These are phyloP conservation scores for Porphyrio hochstetteri DNA, from an alignment of 2,113 vertebrate genomes.

Conservation along the genomic window DNA sequence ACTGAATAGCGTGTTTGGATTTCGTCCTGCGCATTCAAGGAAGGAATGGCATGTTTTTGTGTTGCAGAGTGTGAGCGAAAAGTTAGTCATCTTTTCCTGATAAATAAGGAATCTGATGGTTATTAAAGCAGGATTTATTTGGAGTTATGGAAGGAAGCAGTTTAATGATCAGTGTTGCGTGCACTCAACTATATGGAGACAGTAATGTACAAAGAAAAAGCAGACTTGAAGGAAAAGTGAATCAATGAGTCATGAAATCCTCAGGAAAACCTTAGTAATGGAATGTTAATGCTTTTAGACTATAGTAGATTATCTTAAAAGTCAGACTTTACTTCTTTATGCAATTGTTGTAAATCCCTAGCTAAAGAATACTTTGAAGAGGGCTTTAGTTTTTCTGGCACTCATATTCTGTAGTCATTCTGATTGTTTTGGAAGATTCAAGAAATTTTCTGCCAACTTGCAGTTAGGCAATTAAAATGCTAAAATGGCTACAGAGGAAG, in stretches of 20 bases:
- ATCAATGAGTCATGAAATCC: constrained; percentile 82
- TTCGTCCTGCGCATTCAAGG: neutral
- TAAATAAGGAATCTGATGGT: constrained; percentile 56
- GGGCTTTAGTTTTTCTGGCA: constrained; percentile 74
- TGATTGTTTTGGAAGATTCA: constrained; percentile 73
- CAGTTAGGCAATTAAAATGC: constrained; percentile 71
- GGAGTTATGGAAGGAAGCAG: constrained; percentile 69
- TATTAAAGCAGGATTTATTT: constrained; percentile 45
- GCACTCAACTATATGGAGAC: constrained; percentile 49
- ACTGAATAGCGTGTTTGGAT: neutral
- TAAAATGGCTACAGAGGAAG: constrained; percentile 64
- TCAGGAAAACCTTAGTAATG: constrained; percentile 82
- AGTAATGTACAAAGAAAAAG: constrained; percentile 66
- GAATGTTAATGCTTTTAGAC: constrained; percentile 88
- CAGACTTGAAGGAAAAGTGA: constrained; percentile 75
- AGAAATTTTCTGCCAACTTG: constrained; percentile 70
- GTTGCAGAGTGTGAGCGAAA: neutral
- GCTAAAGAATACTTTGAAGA: constrained; percentile 80
- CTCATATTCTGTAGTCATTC: constrained; percentile 63
- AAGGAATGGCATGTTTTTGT: neutral
- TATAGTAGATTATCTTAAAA: constrained; percentile 90
- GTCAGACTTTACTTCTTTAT: constrained; percentile 80
- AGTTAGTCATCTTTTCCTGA: constrained; percentile 22
- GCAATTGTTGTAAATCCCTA: constrained; percentile 79
- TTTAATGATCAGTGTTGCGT: constrained; percentile 66